phyloP scores from a whole-genome alignment of 1,140 invertebrate species.

The Scaptomyza pallida region DNA sequence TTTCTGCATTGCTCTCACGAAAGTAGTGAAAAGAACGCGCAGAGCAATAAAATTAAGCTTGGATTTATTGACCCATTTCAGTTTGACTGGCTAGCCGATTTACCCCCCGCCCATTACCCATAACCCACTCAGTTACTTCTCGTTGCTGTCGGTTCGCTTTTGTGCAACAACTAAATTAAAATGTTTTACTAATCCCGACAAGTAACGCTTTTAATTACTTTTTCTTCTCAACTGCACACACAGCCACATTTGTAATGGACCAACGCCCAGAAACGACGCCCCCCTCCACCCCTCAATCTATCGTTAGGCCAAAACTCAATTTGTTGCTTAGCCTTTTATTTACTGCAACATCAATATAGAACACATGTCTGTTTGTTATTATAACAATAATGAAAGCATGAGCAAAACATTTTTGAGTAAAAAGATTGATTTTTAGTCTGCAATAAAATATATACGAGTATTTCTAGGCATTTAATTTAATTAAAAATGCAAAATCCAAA shows the following conservation, averaged over 20 bases:
- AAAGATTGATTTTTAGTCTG: constrained; percentile 22
- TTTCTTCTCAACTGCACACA: constrained; percentile 72
- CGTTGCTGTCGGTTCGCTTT: constrained; percentile 24
- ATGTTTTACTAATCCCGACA: constrained; percentile 81
- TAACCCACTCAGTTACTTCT: not conserved
- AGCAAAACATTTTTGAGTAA: constrained; percentile 6
- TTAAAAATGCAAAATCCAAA: constrained; percentile 20
- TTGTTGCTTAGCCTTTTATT: not conserved
- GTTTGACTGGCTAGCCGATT: constrained; percentile 71
- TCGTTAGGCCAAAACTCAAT: constrained; percentile 2
- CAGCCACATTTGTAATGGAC: constrained; percentile 28
- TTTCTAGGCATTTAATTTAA: constrained; percentile 21
- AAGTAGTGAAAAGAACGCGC: constrained; percentile 50
- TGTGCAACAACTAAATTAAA: constrained; percentile 78
- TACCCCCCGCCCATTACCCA: not conserved
- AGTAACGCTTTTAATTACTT: constrained; percentile 81
- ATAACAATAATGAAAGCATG: constrained; percentile 27
- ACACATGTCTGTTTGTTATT: not conserved
- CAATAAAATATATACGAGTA: not conserved
- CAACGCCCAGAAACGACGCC: constrained; percentile 1
- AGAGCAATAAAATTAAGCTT: constrained; percentile 81
- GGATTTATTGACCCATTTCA: constrained; percentile 82
- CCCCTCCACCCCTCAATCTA: not conserved
- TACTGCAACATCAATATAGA: not conserved
- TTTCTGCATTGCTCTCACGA: constrained; percentile 11